A percentile compares a stretch with the other conserved stretches of the same genome.
These are phyloP conservation scores for Wiebesia pumilae DNA, from an alignment of 1,140 invertebrate genomes.

Conservation along the genomic window DNA sequence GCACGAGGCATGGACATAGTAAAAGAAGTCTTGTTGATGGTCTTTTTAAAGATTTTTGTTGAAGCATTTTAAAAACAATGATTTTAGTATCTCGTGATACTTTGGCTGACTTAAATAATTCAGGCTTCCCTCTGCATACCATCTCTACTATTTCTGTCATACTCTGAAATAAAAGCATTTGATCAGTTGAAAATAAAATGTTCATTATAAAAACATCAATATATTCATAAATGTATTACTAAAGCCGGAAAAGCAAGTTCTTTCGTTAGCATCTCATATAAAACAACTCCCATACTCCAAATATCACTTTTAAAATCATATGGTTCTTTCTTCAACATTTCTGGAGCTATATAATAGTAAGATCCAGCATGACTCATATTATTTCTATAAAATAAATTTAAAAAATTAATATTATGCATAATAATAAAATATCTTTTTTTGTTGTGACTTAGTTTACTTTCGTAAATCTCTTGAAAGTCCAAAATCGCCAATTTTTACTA, in stretches of 20 bases:
- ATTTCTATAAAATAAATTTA: constrained; percentile 50
- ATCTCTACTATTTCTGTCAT: constrained; percentile 60
- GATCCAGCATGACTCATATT: constrained; percentile 83
- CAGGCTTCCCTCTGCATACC: constrained; percentile 58
- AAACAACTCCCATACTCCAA: constrained; percentile 89
- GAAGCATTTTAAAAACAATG: constrained; percentile 67
- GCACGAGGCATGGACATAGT: constrained; percentile 63
- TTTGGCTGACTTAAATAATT: constrained; percentile 54
- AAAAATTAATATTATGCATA: background rate
- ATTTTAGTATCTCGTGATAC: constrained; percentile 55
- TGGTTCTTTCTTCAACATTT: constrained; percentile 84
- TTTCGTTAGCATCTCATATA: constrained; percentile 84
- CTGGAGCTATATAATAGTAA: constrained; percentile 90
- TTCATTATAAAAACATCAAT: background rate
- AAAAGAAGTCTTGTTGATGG: constrained; percentile 64
- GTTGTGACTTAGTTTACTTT: constrained; percentile 64
- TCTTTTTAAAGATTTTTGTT: constrained; percentile 59
- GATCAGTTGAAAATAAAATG: background rate
- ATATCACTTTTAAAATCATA: constrained; percentile 88
- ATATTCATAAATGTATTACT: constrained; percentile 63
- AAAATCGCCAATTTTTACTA: constrained; percentile 87
- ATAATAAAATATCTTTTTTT: background rate
- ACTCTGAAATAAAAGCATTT: constrained; percentile 53
- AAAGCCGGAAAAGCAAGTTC: constrained; percentile 79
- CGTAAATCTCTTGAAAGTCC: constrained; percentile 82